Conservation (phyloP, 2,797 vertebrate species). For the Fundulus diaphanus region DNA sequence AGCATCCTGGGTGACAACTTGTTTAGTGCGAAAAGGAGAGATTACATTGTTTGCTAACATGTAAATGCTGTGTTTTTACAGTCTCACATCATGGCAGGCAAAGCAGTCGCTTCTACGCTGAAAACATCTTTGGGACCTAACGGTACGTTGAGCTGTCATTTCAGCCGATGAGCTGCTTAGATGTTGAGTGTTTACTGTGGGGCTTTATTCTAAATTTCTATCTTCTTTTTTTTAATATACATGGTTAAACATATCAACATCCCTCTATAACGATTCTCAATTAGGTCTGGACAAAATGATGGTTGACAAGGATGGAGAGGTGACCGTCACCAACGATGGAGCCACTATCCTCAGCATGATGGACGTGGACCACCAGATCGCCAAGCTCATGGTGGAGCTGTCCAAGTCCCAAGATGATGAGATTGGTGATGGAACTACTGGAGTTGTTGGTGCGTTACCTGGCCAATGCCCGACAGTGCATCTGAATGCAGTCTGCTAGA, state of each 20-base stretch:
- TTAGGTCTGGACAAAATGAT: conserved; percentile 99
- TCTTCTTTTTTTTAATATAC: not conserved
- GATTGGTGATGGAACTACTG: conserved; percentile 98
- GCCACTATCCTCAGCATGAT: conserved; percentile 98
- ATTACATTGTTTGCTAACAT: not conserved
- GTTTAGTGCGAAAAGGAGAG: rapidly evolving
- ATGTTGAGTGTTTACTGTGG: not conserved
- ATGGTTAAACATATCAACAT: not conserved
- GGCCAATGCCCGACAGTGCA: not conserved
- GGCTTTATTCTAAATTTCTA: not conserved
- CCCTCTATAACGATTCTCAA: conserved; percentile 2
- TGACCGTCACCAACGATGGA: conserved; percentile 98
- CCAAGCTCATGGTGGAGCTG: conserved; percentile 98
- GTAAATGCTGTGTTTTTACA: conserved; percentile 71
- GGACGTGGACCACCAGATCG: conserved; percentile 98
- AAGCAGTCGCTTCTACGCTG: conserved; percentile 94
- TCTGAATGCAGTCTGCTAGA: not conserved
- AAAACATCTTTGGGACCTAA: conserved; percentile 97
- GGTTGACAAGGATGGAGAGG: conserved; percentile 97
- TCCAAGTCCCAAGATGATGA: conserved; percentile 99
- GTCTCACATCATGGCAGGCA: conserved; percentile 99
- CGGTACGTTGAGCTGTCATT: conserved; percentile 78
- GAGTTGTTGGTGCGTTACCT: conserved; percentile 89
- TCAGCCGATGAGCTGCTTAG: rapidly evolving
- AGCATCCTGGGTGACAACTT: not conserved